Evolutionary conservation across 2,113 vertebrate species (phyloP), one percentile per base, ranked within the genome.

Genomic region (Tamias sibiricus): DNA sequence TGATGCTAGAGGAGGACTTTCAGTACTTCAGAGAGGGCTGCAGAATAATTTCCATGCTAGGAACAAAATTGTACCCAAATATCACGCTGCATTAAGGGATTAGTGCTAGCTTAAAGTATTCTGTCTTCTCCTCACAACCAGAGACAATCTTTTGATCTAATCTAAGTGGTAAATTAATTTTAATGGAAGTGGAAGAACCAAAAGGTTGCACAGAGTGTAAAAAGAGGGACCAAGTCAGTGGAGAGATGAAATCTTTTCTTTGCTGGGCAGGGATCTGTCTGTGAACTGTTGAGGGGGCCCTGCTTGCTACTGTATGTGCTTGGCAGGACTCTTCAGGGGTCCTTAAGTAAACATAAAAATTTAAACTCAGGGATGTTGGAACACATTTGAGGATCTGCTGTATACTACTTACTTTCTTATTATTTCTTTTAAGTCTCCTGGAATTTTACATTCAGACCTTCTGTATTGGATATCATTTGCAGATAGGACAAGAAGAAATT

Each of bases 161-260:
- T 94, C 82, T 87, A 96, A 91, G 69, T 91, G 59, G 75, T 87
- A 95, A 96, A 92, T 91, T 96, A 95, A 95, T 95, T 97, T 96
- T 91, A 94, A 94, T 84, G 69, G 62, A 96, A 91, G 44, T 44
- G 40, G 42, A 87, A 64, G 76, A 75, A 75, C 12, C 64, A 49
- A 81, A 92, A 87, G 44, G 2, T 42, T 90, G 57, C 9, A 86
- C 1, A 57, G 74, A 40, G 13, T 52, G 8, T 32, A 49, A 20
- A 59, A 35, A 80, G 13, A 90, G 44, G n/a, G 54, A 69, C 30
- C 26, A 19, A 69, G 32, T 37, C 2, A 49, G 11, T 1, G 26
- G 16, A 94, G 12, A 75, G 71, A 66, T 0, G 17, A 2, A 20
- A 59, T 28, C n/a, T 13, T 91, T 57, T 6, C 20, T 32, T 28